phyloP scores from a whole-genome alignment of 1,140 invertebrate genomes.

The Agraylea sexmaculata region DNA sequence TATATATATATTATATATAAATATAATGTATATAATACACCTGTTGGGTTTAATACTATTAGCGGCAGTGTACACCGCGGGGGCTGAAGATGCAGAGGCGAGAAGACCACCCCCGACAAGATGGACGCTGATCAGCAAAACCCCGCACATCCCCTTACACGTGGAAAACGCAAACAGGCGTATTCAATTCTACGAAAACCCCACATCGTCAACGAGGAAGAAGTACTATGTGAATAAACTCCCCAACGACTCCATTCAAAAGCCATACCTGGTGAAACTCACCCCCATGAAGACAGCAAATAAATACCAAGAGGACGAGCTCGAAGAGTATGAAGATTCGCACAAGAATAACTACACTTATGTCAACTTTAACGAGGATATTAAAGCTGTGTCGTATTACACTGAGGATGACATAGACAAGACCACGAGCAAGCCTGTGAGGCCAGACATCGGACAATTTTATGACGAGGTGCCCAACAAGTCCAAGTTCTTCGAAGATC shows the following conservation, averaged over 20 bases:
- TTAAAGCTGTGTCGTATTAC: too few species aligned
- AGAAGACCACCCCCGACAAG: conserved; percentile 5
- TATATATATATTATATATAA: too few species aligned
- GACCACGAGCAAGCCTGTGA: neutral
- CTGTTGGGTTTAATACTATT: too few species aligned
- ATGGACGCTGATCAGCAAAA: conserved; percentile 18
- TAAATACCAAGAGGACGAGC: too few species aligned
- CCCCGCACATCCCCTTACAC: conserved; percentile 14
- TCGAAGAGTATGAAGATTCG: too few species aligned
- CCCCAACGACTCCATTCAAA: neutral
- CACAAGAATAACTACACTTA: too few species aligned
- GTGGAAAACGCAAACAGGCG: conserved; percentile 4
- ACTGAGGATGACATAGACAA: too few species aligned
- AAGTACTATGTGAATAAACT: conserved; percentile 9
- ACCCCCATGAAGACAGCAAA: too few species aligned
- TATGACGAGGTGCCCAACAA: conserved; percentile 24
- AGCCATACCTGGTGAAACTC: too few species aligned
- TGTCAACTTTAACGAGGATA: too few species aligned
- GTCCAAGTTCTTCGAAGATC: conserved; percentile 43
- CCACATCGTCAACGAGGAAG: conserved; percentile 8
- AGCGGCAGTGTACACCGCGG: neutral
- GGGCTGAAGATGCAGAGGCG: conserved; percentile 5
- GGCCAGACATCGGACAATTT: conserved; percentile 15
- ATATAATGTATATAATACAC: too few species aligned
- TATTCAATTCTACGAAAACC: conserved; percentile 17